Base-by-base conservation (phyloP, 2,888 invertebrate species). In the Endomychus coccineus region DNA sequence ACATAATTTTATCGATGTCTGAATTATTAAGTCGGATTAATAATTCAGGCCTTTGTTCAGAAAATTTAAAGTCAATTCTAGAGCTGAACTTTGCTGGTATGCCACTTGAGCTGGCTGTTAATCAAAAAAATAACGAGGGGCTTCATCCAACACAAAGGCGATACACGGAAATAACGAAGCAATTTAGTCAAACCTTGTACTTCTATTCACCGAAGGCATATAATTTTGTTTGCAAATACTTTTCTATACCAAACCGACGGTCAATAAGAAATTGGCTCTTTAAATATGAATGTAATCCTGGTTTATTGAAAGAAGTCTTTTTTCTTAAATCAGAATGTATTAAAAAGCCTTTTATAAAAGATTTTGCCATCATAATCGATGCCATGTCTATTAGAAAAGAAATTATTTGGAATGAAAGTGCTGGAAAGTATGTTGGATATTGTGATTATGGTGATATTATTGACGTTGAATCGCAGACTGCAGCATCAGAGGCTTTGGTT, bases 151-250 rank as follows among this genome's bases (percentile, higher is more conserved):
- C 10, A 24, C n/a, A 34, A 25, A 6, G 34, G 4, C 12, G 25
- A 34, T 34, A 34, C 16, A 15, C 25, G 9, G 2, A 14, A 7
- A 4, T 34, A 9, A 34, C 25, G 34, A 34, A 34, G 16, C n/a
- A 34, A 24, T 34, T 23, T 25, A 17, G 24, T 9, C 24, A 25
- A 6, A 34, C 34, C 2, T 34, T 34, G 16, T 34, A 34, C 16
- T 16, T 34, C 11, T 34, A 34, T 10, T 49, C 46, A 2, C 50
- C 50, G 3, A 51, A 50, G 30, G 45, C 49, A n/a, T 50, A 49
- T 28, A 36, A 40, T 14, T 49, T 47, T 41, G 5, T 48, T 7
- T 19, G 39, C 17, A 13, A 38, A 33, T 14, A 51, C 35, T 46
- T 48, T 40, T 19, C 30, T n/a, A 16, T 51, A 9, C 50, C 47